These are phyloP conservation scores for Liopterus haemorrhoidalis DNA, from an alignment of 2,888 invertebrate species.

Conservation along the genomic window DNA sequence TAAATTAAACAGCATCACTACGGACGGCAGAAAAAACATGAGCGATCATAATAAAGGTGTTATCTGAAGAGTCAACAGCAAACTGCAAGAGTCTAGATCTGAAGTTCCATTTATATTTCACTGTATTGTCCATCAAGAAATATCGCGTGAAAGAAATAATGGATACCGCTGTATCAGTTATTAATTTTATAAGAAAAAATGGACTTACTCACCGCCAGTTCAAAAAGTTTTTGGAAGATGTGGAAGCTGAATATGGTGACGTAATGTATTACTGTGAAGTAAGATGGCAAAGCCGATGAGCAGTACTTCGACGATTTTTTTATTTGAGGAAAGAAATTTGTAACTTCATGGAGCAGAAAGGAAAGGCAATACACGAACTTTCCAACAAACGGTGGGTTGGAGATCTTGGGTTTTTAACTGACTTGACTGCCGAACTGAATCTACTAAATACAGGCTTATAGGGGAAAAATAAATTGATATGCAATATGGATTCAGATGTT, in stretches of 20 bases:
- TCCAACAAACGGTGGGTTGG: constrained; percentile 21
- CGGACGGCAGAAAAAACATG: too few relatives aligned
- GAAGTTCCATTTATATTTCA: constrained; percentile 1
- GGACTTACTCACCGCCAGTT: constrained; percentile 25
- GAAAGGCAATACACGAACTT: constrained; percentile 24
- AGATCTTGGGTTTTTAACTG: constrained; percentile 23
- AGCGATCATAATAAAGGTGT: too few relatives aligned
- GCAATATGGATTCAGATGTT: constrained; percentile 20
- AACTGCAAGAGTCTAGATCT: constrained; percentile 1
- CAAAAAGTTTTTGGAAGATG: constrained; percentile 24
- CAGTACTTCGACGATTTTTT: constrained; percentile 27
- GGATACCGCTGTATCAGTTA: constrained; percentile 26
- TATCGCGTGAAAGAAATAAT: constrained; percentile 28
- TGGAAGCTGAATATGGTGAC: constrained; percentile 27
- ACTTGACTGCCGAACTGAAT: constrained; percentile 2
- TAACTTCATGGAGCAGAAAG: constrained; percentile 23
- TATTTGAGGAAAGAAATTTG: constrained; percentile 20
- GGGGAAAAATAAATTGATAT: constrained; percentile 16
- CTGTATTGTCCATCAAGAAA: constrained; percentile 9
- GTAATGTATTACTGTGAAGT: constrained; percentile 29
- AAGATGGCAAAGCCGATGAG: constrained; percentile 28
- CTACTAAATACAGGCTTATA: background rate
- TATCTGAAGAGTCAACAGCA: too few relatives aligned
- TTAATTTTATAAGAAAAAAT: constrained; percentile 30
- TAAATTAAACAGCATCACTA: constrained; percentile 3